Evolutionary conservation across 2,888 invertebrate species (phyloP), one percentile per base, ranked within the genome.

Genomic region (Tetragnatha montana): DNA sequence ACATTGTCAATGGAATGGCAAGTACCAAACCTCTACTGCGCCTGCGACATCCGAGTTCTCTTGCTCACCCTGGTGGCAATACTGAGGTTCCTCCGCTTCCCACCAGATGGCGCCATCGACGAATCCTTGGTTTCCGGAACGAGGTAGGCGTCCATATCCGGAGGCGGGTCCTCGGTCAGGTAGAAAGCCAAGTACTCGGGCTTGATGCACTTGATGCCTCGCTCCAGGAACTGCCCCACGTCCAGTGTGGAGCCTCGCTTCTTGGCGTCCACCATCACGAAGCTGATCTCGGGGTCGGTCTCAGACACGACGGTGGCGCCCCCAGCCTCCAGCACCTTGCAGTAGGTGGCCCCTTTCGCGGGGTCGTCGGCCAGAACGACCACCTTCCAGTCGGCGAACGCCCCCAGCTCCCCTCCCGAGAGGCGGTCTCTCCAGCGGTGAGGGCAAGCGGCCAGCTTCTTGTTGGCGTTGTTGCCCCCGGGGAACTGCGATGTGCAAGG

Each of bases 281-380:
- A 94, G 93, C 95, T 95, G 12, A 17, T 17, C 35, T 35, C 35
- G 2, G 35, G 35, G 0, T 95, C 95, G 0, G 95, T 92, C 87
- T 91, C 94, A 0, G 94, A 94, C 0, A 96, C 93, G 47, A 97
- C 95, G 0, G 92, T 93, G 0, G 97, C 98, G 0, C 95, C 96
- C 0, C 98, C 98, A 0, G 97, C 97, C 84, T 94, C 94, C 70
- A 98, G 95, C 0, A 98, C 95, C 89, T 97, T 94, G 94, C 94
- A 91, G 96, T 95, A 92, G 95, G 95, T 49, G 94, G 95, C 81
- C 95, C 94, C 92, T 95, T 95, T 69, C 95, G 94, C 8, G 94
- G 93, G 21, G 85, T 95, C 95, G 84, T 95, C 95, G 87, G 96
- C 95, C 92, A 95, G 95, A 86, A 96, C 93, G 79, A 96, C 73